Percentiles rank a stretch among this genome's conserved stretches.
Evolutionary conservation across 1,140 invertebrate species (phyloP).

Genomic region (Drosophila sp.): DNA sequence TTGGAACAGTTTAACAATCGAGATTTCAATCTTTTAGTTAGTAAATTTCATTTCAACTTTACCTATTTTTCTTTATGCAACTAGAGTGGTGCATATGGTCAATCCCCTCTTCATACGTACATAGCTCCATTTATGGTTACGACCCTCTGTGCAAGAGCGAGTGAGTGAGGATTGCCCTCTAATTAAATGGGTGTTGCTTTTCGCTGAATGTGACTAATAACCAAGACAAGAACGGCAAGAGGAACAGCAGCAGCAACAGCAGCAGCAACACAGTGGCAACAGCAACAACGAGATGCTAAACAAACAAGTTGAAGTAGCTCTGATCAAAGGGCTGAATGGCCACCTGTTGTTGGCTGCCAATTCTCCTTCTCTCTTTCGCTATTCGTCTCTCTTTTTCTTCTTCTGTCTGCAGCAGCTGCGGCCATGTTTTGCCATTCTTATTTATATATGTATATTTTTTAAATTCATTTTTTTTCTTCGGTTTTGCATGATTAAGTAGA

Average conservation of each 20-base stretch:
- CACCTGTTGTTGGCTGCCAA: slow-evolving; percentile 50
- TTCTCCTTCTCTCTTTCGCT: slow-evolving; percentile 17
- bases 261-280: slow-evolving; percentile 25
- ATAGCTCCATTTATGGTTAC: not conserved
- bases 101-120: not conserved
- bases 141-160: slow-evolving; percentile 12
- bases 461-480: slow-evolving; percentile 2
- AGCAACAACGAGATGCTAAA: slow-evolving; percentile 35
- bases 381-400: not conserved
- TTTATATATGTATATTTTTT: not conserved
- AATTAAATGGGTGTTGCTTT: slow-evolving; percentile 71
- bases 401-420: slow-evolving; percentile 18
- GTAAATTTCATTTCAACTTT: no score
- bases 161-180: slow-evolving; percentile 49
- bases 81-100: not conserved
- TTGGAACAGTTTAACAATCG: no score
- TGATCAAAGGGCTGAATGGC: slow-evolving; percentile 52
- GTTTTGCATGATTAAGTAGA: slow-evolving; percentile 14
- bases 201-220: slow-evolving; percentile 63
- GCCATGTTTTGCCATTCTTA: slow-evolving; percentile 51
- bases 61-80: no score
- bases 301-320: slow-evolving; percentile 34
- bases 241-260: slow-evolving; percentile 24
- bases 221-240: slow-evolving; percentile 42
- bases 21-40: no score